Base-by-base conservation (phyloP, 2,797 vertebrate genomes). In the Octomys mimax region DNA sequence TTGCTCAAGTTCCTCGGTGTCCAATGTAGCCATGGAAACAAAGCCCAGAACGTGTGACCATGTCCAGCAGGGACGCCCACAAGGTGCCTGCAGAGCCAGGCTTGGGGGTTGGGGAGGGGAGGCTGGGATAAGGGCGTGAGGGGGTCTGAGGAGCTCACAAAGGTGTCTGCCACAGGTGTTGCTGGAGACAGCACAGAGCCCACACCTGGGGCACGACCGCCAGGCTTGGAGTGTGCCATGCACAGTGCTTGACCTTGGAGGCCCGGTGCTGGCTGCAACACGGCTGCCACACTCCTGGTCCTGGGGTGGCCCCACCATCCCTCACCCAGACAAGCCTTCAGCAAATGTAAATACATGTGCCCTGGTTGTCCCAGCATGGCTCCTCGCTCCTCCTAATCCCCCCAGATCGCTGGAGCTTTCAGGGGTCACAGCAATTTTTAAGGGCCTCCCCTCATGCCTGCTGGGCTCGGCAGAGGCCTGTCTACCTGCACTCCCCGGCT, bases 371-470 rank as follows among this genome's bases (percentile, higher is more conserved):
- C 97, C n/a, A 21, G 95, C 97, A 92, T 97, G 97, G 93, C 98
- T 96, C 3, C 6, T 80, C 96, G 96, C 98, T 96, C 96, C 95
- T 52, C 39, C 0, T 98, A 98, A 98, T 98, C 98, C 98, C 6
- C 0, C 57, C 8, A 98, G 98, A 98, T 98, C 97, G 98, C 98
- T 95, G 97, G 95, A 97, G 98, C 98, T 89, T 98, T 98, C 96
- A 96, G 96, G 91, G 98, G 95, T 95, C 91, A 88, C 97, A 98
- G 98, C 97, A 80, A 98, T 98, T 98, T 98, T 98, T 98, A 95
- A 0, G 97, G 95, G 95, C 97, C n/a, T 96, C 96, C 98, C 97
- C 97, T 97, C 96, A 59, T 18, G 5, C 57, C 16, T 19, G 57
- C 57, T 14, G 98, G 98, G 98, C 97, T 97, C 95, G 92, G 95